Evolutionary conservation across 2,797 vertebrate genomes (phyloP).

Genomic region (Rhynchotus rufescens): DNA sequence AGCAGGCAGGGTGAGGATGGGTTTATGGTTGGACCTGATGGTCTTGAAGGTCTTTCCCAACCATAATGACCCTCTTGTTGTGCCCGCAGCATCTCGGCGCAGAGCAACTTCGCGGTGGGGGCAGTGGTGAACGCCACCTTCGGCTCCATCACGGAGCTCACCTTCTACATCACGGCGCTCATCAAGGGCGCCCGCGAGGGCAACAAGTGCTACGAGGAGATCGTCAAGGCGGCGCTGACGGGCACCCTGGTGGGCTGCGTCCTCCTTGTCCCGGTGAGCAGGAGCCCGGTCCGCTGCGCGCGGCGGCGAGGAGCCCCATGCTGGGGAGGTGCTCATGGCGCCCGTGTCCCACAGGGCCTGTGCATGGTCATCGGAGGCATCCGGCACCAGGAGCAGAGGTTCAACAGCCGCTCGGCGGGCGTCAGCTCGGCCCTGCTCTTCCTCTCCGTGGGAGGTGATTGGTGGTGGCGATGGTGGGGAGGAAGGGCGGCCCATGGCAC

Average conservation of each 20-base stretch:
- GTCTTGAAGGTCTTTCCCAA: too few relatives aligned
- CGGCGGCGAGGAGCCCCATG: neutral
- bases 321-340: fast-evolving
- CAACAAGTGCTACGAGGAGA: slow-evolving; percentile 87
- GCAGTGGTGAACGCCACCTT: slow-evolving; percentile 91
- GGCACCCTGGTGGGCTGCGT: slow-evolving; percentile 91
- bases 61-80: neutral
- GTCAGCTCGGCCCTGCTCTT: slow-evolving; percentile 90
- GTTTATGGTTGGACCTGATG: too few relatives aligned
- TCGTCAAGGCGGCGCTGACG: slow-evolving; percentile 88
- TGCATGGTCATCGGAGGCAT: slow-evolving; percentile 92
- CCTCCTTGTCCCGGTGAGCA: slow-evolving; percentile 89
- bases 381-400: slow-evolving; percentile 89
- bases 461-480: too few relatives aligned
- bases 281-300: fast-evolving
- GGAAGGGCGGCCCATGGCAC: too few relatives aligned
- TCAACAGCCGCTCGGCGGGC: slow-evolving; percentile 90
- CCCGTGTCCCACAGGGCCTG: slow-evolving; percentile 80
- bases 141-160: slow-evolving; percentile 90
- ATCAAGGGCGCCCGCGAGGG: slow-evolving; percentile 83
- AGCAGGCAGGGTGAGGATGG: too few relatives aligned
- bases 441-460: slow-evolving; percentile 90
- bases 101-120: slow-evolving; percentile 90
- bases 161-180: slow-evolving; percentile 92
- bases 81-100: slow-evolving; percentile 86